Evolutionary conservation across 2,888 invertebrate species (phyloP).

Genomic region (Polydrusus cervinus): DNA sequence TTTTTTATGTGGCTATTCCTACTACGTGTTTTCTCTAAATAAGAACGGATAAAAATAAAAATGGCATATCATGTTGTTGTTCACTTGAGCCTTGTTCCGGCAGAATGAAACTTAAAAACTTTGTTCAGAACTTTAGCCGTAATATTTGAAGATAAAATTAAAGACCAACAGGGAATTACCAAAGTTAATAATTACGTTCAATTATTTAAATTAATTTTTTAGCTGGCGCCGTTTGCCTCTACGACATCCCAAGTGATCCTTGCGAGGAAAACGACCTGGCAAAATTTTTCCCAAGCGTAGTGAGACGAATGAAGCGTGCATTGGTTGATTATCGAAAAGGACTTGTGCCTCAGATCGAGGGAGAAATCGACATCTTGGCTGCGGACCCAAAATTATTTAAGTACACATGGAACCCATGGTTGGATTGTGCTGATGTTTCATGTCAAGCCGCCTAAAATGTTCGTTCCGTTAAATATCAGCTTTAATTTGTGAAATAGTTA

Average conservation of each 20-base stretch:
- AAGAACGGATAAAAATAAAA: too few relatives aligned
- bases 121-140: too few relatives aligned
- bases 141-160: too few relatives aligned
- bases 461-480: background rate
- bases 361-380: slow-evolving; percentile 73
- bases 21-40: too few relatives aligned
- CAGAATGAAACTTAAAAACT: too few relatives aligned
- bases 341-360: slow-evolving; percentile 74
- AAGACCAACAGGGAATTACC: too few relatives aligned
- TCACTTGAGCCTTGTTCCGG: too few relatives aligned
- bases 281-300: slow-evolving; percentile 73
- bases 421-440: slow-evolving; percentile 67
- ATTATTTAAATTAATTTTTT: slow-evolving; percentile 59
- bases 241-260: slow-evolving; percentile 85
- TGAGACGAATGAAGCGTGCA: slow-evolving; percentile 71
- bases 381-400: slow-evolving; percentile 83
- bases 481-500: too few relatives aligned
- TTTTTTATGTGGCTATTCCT: too few relatives aligned
- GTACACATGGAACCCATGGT: slow-evolving; percentile 83
- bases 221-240: slow-evolving; percentile 80
- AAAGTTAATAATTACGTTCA: too few relatives aligned
- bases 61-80: too few relatives aligned
- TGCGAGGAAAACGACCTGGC: slow-evolving; percentile 84
- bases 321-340: slow-evolving; percentile 73
- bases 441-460: background rate